Percentiles rank a stretch among this genome's conserved stretches.
phyloP scores from a whole-genome alignment of 2,797 vertebrate genomes.

The Darevskia nairensis region DNA sequence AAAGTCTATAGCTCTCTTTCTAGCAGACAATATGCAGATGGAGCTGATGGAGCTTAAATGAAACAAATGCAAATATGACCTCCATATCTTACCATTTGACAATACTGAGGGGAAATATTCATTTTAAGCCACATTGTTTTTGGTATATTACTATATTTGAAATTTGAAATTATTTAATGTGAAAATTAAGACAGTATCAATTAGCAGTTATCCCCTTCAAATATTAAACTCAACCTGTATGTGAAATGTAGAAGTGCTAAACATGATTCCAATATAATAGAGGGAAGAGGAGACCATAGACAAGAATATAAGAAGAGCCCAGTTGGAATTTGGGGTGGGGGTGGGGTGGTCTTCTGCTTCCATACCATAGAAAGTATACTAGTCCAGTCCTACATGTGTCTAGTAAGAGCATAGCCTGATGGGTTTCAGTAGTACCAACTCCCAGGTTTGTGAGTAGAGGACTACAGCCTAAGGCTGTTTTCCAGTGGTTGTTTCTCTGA shows the following conservation, averaged over 20 bases:
- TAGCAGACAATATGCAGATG: neutral
- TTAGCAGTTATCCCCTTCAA: neutral
- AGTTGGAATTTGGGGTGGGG: too few species aligned
- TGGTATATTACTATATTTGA: neutral
- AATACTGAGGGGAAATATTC: neutral
- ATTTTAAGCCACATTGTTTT: neutral
- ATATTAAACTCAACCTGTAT: neutral
- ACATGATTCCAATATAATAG: neutral
- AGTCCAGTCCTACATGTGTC: neutral
- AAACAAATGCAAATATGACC: too few species aligned
- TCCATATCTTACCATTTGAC: neutral
- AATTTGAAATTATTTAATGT: neutral
- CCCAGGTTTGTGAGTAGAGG: neutral
- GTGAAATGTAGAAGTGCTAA: neutral
- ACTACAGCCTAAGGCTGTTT: neutral
- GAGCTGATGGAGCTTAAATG: neutral
- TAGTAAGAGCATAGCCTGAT: neutral
- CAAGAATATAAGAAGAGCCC: too few species aligned
- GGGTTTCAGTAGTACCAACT: neutral
- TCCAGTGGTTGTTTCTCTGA: neutral
- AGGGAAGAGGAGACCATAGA: neutral
- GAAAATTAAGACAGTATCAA: neutral
- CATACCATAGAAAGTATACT: neutral
- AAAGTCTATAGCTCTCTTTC: neutral
- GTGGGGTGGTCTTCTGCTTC: neutral